Base-by-base conservation (phyloP, 2,888 invertebrate species). In the Julus scandinavius region DNA sequence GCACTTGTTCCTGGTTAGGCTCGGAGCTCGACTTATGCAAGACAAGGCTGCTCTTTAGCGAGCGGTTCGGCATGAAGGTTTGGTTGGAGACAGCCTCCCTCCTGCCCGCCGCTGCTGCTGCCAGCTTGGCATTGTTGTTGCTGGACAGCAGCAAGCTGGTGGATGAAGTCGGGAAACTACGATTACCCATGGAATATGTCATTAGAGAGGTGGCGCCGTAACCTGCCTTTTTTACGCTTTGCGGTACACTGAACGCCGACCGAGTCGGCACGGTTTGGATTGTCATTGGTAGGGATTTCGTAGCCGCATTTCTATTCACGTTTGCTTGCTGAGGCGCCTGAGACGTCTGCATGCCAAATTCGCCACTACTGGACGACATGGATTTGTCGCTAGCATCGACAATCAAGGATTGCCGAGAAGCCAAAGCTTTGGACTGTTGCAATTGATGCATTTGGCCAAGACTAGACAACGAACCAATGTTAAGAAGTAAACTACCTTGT, bases 1-100 rank as follows among this genome's bases (percentile, higher is more conserved):
- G 90, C 20, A 91, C 90, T 89, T 90, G 90, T 87, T 91, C 90
- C 40, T 90, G 89, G 41, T 89, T 90, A 6, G 89, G 89, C 58
- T 89, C 89, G 17, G 88, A 54, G 20, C 49, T 85, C 38, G 87
- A 63, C 38, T 86, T 88, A 6, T 80, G 40, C 40, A 80, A 29
- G 29, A 87, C 38, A 20, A 87, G 50, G 38, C 50, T 87, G 20
- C 41, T 41, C 9, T 85, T 87, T 17, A 63, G 20, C n/a, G n/a
- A 72, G 29, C 20, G 20, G 29, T 5, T 85, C 17, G 41, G 49
- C 1, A n/a, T 5, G n/a, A 15, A 45, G 54, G 49, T 49, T 9
- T 85, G 85, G 41, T n/a, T 41, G 20, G 85, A 20, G 40, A 2
- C 13, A 5, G 41, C 85, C n/a, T 45, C 49, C 45, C n/a, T 49